Evolutionary conservation across 2,113 vertebrate genomes (phyloP).

Genomic region (Gymnarchus niloticus): DNA sequence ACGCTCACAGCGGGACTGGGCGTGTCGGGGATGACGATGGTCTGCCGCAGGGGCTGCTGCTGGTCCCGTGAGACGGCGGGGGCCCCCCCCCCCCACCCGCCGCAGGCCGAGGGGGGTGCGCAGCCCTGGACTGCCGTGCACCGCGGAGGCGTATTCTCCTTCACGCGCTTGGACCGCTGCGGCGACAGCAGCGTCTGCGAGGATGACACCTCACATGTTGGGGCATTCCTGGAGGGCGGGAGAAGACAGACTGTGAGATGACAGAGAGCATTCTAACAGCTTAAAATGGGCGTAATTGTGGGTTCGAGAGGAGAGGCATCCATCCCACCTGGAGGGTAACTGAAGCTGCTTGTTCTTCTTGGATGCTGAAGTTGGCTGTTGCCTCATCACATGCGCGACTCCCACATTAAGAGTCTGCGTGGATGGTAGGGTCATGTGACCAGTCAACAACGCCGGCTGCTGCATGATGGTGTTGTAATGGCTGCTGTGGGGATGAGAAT

Average conservation of each 20-base stretch:
- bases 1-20: conserved; percentile 95
- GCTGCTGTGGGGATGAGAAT: conserved; percentile 83
- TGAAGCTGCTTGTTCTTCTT: conserved; percentile 94
- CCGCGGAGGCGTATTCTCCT: conserved; percentile 95
- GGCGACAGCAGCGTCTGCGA: conserved; percentile 84
- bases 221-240: conserved; percentile 67
- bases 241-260: conserved; percentile 16
- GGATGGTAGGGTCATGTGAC: conserved; percentile 86
- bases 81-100: conserved; percentile 72
- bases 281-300: neutral
- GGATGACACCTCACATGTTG: conserved; percentile 87
- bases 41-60: conserved; percentile 75
- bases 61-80: conserved; percentile 72
- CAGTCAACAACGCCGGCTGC: conserved; percentile 84
- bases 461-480: conserved; percentile 99
- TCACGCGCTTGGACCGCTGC: conserved; percentile 92
- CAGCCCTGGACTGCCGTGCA: conserved; percentile 74
- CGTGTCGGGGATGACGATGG: conserved; percentile 94
- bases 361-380: conserved; percentile 77
- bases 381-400: conserved; percentile 95
- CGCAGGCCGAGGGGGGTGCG: conserved; percentile 62
- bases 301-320: neutral
- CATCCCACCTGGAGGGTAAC: conserved; percentile 74
- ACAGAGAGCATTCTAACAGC: neutral
- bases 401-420: conserved; percentile 93